Conservation (phyloP, 2,888 invertebrate species). For the Hypercompe scribonia region DNA sequence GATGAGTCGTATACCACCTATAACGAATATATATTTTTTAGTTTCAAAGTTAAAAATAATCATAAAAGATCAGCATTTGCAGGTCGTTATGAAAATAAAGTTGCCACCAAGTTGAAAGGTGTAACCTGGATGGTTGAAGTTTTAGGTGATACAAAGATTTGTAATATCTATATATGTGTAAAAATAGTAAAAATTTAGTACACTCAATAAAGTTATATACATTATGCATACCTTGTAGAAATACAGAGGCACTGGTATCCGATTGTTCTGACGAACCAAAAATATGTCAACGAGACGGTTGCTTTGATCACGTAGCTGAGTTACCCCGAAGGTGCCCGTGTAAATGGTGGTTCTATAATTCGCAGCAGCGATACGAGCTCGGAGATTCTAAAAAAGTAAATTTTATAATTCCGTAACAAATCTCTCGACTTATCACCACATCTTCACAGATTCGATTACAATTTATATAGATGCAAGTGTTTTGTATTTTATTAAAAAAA, state of each 20-base stretch:
- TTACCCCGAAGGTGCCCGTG: constrained; percentile 87
- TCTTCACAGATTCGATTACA: background rate
- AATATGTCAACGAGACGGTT: constrained; percentile 75
- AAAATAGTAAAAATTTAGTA: background rate
- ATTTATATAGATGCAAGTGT: background rate
- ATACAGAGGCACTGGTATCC: constrained; percentile 79
- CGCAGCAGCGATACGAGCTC: constrained; percentile 71
- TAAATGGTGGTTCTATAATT: constrained; percentile 79
- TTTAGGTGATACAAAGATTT: background rate
- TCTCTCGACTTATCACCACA: background rate
- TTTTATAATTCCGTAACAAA: background rate
- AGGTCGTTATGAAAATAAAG: background rate
- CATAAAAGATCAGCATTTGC: background rate
- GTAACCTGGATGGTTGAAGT: background rate
- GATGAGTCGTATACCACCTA: constrained; percentile 86
- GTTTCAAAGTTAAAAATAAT: background rate
- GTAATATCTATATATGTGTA: background rate
- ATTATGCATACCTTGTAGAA: constrained; percentile 78
- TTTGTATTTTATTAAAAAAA: background rate
- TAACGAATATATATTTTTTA: background rate
- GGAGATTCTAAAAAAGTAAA: constrained; percentile 64
- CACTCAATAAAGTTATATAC: background rate
- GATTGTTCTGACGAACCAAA: constrained; percentile 69
- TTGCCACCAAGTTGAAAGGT: background rate
- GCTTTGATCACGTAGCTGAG: constrained; percentile 83